These are phyloP conservation scores for Mustelus asterias DNA, from an alignment of 2,113 vertebrate species.

Conservation along the genomic window DNA sequence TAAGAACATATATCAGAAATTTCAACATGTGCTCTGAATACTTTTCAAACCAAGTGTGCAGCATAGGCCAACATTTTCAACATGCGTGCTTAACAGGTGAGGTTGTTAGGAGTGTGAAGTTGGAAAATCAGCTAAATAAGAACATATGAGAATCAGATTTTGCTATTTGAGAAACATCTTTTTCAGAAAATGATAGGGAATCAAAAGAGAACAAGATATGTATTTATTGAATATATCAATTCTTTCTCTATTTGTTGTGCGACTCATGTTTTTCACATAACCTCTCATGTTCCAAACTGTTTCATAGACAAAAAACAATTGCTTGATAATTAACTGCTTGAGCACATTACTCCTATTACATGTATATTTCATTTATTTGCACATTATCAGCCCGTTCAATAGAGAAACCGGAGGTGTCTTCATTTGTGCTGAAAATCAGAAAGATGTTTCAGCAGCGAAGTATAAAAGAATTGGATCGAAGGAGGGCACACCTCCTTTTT, in stretches of 20 bases:
- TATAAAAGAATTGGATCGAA: background rate
- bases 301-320: background rate
- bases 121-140: background rate
- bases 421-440: background rate
- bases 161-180: background rate
- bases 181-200: background rate
- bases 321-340: background rate
- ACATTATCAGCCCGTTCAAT: background rate
- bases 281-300: background rate
- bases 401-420: background rate
- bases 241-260: background rate
- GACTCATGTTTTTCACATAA: background rate
- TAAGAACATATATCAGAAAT: background rate
- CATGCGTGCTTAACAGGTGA: background rate
- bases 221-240: background rate
- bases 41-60: background rate
- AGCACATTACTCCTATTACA: background rate
- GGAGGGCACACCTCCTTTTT: too few relatives aligned
- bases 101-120: background rate
- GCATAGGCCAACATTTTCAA: background rate
- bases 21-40: background rate
- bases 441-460: background rate
- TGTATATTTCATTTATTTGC: background rate
- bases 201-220: background rate
- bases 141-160: background rate